Base-by-base conservation (phyloP, 2,888 invertebrate species). In the Orthosia gothica region DNA sequence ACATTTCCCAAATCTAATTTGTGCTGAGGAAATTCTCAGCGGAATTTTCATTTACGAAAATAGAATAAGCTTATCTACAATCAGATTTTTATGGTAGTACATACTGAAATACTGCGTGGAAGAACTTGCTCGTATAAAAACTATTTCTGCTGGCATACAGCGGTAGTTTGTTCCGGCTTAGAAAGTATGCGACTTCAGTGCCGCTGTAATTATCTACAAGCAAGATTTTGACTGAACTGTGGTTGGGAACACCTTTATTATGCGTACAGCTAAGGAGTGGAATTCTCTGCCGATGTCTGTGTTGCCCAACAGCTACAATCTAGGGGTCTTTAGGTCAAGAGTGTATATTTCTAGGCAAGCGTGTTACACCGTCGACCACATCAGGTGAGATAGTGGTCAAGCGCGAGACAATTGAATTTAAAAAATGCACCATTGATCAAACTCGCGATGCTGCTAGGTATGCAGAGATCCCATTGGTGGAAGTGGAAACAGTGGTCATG, bases 1-100 rank as follows among this genome's bases (percentile, higher is more conserved):
- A 54, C 49, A 67, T 59, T 45, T 72, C 23, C 16, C 32, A 40
- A 52, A 62, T 62, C 12, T 32, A 58, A 63, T 20, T 80, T 18
- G 18, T 9, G 5, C 12, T 26, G 13, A 52, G 50, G 32, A 52
- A 70, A 26, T 54, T 15, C 63, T 50, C 16, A 45, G 15, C 61
- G 15, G 3, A 5, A 45, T 45, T 61, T 45, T 2, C 45, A 61
- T 45, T 61, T 61, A 20, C 20, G 15, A 32, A 57, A 18, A 58
- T 5, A 23, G 16, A 16, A n/a, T 15, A 50, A 65, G 49, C 5
- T 0, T n/a, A 9, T 7, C 40, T 40, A 15, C 18, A 16, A 47
- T 52, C 11, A 55, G 16, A 23, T 23, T 66, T 66, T 40, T 18
- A 23, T 4, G 13, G 16, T 18, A 47, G 0, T 15, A n/a, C 2